Percentiles rank a stretch among this genome's conserved stretches.
These are phyloP conservation scores for Aleiodes alternator DNA, from an alignment of 2,888 invertebrate genomes.

Conservation along the genomic window DNA sequence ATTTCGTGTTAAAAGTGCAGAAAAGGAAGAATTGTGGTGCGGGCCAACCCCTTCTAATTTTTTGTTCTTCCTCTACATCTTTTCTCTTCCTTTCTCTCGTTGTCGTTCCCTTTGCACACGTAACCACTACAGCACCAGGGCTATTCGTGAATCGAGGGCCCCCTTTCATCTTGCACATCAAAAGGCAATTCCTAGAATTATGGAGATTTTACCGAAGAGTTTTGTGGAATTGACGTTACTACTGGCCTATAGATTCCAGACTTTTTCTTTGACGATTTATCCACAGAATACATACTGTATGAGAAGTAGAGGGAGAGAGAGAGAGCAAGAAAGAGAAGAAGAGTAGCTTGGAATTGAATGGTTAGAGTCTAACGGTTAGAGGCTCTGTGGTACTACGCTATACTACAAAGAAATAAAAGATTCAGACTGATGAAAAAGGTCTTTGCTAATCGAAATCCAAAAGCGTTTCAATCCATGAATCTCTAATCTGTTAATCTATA, in stretches of 20 bases:
- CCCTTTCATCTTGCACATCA: conserved; percentile 73
- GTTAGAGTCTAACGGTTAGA: too few species aligned
- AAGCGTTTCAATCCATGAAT: conserved; percentile 10
- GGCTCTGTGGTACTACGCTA: neutral
- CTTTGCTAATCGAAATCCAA: neutral
- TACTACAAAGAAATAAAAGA: conserved; percentile 1
- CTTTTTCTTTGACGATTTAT: conserved; percentile 42
- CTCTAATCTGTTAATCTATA: conserved; percentile 17
- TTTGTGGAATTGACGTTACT: conserved; percentile 53
- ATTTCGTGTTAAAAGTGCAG: conserved; percentile 54
- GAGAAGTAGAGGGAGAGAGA: conserved; percentile 1
- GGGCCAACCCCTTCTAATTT: conserved; percentile 37
- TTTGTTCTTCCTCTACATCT: conserved; percentile 18
- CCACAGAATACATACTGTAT: conserved; percentile 9
- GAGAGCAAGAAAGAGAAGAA: neutral
- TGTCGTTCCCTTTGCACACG: conserved; percentile 10
- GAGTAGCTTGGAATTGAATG: conserved; percentile 1
- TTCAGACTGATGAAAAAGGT: conserved; percentile 2
- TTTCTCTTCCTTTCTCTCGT: conserved; percentile 7
- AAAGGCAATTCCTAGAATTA: conserved; percentile 74
- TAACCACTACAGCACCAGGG: conserved; percentile 35
- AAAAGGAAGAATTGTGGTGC: conserved; percentile 39
- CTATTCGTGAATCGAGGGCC: conserved; percentile 53
- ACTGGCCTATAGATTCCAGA: conserved; percentile 41
- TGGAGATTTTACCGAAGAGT: conserved; percentile 69